Conservation (phyloP, 2,797 vertebrate genomes). For the Atherinosoma microstoma region DNA sequence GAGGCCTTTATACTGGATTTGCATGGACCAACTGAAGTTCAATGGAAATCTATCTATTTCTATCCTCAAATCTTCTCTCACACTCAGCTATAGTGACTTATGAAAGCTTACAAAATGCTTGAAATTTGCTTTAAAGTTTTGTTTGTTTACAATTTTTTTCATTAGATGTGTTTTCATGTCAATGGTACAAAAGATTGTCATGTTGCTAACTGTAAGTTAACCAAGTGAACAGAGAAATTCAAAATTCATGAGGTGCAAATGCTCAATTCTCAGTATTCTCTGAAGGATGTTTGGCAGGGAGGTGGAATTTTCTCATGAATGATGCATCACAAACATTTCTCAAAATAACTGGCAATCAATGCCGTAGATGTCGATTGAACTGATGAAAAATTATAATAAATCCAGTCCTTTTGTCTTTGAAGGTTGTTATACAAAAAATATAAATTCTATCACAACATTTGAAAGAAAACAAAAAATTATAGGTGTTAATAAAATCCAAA, state of each 20-base stretch:
- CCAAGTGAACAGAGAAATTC: constrained; percentile 36
- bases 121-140: constrained; percentile 23
- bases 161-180: neutral
- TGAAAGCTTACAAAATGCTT: constrained; percentile 23
- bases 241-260: constrained; percentile 61
- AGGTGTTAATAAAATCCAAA: no score
- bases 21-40: constrained; percentile 38
- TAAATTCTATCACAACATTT: no score
- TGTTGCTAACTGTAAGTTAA: constrained; percentile 36
- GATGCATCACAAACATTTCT: constrained; percentile 52
- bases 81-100: constrained; percentile 14
- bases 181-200: constrained; percentile 19
- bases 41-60: constrained; percentile 53
- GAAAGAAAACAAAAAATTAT: neutral
- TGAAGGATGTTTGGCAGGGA: constrained; percentile 59
- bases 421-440: no score
- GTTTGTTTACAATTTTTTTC: neutral
- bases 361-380: constrained; percentile 27
- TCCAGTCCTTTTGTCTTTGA: neutral
- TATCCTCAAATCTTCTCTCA: constrained; percentile 26
- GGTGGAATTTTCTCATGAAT: constrained; percentile 55
- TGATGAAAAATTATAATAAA: constrained; percentile 11
- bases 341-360: constrained; percentile 54
- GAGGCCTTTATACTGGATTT: constrained; percentile 52
- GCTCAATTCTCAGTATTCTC: constrained; percentile 45